phyloP scores from a whole-genome alignment of 2,797 vertebrate genomes.

The Cottoperca gobio region DNA sequence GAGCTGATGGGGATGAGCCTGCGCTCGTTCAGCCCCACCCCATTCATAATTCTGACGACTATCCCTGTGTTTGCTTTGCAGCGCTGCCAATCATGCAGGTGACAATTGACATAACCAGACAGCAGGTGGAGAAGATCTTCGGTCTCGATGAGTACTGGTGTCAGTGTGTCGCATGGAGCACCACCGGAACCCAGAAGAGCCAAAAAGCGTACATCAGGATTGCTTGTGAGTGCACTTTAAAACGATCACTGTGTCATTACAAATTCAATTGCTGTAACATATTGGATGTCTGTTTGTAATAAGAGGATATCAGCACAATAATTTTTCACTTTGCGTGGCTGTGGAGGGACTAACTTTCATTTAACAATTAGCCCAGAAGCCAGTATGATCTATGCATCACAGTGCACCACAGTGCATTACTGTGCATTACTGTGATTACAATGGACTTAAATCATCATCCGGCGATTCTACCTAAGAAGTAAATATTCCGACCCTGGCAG shows the following conservation, averaged over 20 bases:
- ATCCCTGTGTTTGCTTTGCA: slow-evolving; percentile 71
- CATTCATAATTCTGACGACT: slow-evolving; percentile 35
- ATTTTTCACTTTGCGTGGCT: slow-evolving; percentile 34
- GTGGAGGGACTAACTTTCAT: slow-evolving; percentile 52
- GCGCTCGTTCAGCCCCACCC: too few relatives aligned
- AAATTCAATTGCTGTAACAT: slow-evolving; percentile 25
- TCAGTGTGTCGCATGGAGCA: slow-evolving; percentile 99
- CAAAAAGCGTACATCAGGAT: slow-evolving; percentile 96
- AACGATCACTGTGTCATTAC: slow-evolving; percentile 31
- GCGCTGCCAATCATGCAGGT: slow-evolving; percentile 96
- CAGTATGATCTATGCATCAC: slow-evolving; percentile 54
- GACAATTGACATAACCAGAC: slow-evolving; percentile 95
- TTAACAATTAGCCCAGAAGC: slow-evolving; percentile 69
- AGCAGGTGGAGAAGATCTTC: slow-evolving; percentile 99
- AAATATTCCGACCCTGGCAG: slow-evolving; percentile 34
- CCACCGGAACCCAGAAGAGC: slow-evolving; percentile 98
- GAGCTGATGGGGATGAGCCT: slow-evolving; percentile 22
- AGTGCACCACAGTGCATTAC: slow-evolving; percentile 54
- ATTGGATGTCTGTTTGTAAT: slow-evolving; percentile 36
- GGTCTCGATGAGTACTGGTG: slow-evolving; percentile 99
- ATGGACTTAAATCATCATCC: slow-evolving; percentile 57
- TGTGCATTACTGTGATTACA: slow-evolving; percentile 69
- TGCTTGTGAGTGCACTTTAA: slow-evolving; percentile 90
- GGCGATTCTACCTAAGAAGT: slow-evolving; percentile 35
- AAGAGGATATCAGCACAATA: slow-evolving; percentile 15